Evolutionary conservation across 2,113 vertebrate species (phyloP), one percentile per base, ranked within the genome.

Genomic region (Pelodiscus sinensis): DNA sequence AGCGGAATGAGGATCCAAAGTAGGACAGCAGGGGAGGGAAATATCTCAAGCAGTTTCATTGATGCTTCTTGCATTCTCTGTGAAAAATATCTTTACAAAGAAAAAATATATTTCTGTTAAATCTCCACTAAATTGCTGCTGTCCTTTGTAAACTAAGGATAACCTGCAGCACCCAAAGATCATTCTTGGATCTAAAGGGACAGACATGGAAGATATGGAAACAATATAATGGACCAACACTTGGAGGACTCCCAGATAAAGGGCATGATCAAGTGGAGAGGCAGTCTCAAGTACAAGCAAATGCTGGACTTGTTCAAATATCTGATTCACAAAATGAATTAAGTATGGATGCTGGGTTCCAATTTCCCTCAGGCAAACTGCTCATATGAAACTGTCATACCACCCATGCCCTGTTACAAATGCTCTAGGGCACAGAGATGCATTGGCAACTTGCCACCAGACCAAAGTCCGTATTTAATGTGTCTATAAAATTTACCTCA

Each of bases 1-100:
- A 78, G 81, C 83, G 27, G 84, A 93, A 92, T 77, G 94, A 94
- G 90, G 89, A 89, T 81, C 87, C 60, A 31, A 75, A 31, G 85
- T 73, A 58, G 58, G 89, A 81, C 55, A 51, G 82, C 77, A 71
- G 65, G 87, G 84, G 54, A 83, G 84, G 91, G 87, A 60, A 82
- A 93, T 78, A 94, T 88, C 91, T 93, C 80, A 92, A 88, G 90
- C 71, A 82, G 21, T 85, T 57, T 87, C 87, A 94, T 16, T 92
- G 80, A 86, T 50, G 50, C 65, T 94, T 93, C 87, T 89, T 84
- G 82, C 55, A 77, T 85, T 93, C 80, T 95, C 84, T 95, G 57
- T 93, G 75, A 97, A 97, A 97, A 97, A 96, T 51, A 97, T 81
- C 95, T 86, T 88, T 87, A 89, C 50, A 68, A 71, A 82, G 85